Evolutionary conservation across 2,113 vertebrate species (phyloP).

Genomic region (Oreocharis arfaki): DNA sequence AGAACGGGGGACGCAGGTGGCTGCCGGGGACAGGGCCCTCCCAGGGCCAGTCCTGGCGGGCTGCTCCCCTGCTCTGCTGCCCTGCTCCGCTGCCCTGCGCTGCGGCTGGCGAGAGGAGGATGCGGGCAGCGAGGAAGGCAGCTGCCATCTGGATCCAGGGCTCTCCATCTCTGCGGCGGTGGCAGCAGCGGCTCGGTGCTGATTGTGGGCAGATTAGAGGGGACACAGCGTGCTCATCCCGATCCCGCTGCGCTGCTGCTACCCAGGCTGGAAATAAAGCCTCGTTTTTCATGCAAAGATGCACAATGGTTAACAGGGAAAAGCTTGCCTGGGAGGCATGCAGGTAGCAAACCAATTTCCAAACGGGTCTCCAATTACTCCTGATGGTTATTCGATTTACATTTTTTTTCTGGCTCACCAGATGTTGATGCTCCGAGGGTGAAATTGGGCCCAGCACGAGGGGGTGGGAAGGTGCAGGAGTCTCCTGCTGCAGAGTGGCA

Average conservation of each 20-base stretch:
- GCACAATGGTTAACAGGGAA: conserved; percentile 46
- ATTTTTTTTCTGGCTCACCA: background rate
- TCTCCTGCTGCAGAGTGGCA: background rate
- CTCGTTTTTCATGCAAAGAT: conserved; percentile 51
- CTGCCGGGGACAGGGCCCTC: background rate
- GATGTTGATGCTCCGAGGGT: background rate
- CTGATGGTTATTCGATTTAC: conserved; percentile 15
- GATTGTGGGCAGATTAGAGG: conserved; percentile 31
- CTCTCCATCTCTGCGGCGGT: background rate
- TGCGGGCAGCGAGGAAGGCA: background rate
- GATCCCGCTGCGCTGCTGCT: background rate
- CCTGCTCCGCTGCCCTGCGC: background rate
- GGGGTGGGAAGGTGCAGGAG: background rate
- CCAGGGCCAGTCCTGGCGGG: background rate
- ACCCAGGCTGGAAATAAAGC: conserved; percentile 40
- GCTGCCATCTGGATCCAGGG: background rate
- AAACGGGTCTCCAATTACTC: background rate
- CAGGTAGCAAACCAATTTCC: conserved; percentile 38
- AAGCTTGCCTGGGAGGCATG: conserved; percentile 28
- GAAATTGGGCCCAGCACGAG: background rate
- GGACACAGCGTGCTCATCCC: background rate
- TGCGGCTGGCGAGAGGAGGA: background rate
- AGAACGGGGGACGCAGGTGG: background rate
- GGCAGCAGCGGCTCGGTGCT: background rate
- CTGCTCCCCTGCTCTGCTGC: background rate